Base-by-base conservation (phyloP, 2,113 vertebrate species). In the Tringa solitaria region DNA sequence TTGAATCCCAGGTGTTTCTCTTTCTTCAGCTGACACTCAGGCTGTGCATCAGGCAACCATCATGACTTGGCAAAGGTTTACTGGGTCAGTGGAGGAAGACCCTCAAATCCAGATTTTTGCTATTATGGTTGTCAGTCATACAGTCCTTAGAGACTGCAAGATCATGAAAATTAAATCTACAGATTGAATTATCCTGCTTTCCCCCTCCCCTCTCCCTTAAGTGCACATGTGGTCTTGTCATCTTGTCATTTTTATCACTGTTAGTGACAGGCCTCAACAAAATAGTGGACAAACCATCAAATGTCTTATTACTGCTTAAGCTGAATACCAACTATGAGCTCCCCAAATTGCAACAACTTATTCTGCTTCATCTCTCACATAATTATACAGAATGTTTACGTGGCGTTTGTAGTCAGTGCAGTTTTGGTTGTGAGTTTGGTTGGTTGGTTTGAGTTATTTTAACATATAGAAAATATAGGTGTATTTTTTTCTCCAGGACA, bases 1-100 rank as follows among this genome's bases (percentile, higher is more conserved):
- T 68, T 21, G 57, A 73, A 53, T 84, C 80, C 96, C 96, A 95
- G 94, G 95, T 96, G 96, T 95, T 95, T 96, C 86, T 94, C 45
- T 84, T 96, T 89, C 94, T 92, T 93, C 84, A 89, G 61, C 77
- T 96, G 90, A 92, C 96, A 91, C 84, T 92, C 70, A 46, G 45
- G 65, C 57, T 79, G 74, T 73, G 65, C 86, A 82, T 87, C 95
- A 95, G 91, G 89, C 87, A 96, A 65, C 91, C 63, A 94, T 96
- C 96, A 94, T 4, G 41, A 93, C 72, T 95, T 96, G 86, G 94
- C 91, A 89, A 69, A 95, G 50, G 45, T 72, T 96, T 94, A 16
- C 64, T 90, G 79, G 90, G 90, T 92, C 93, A 90, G 28, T 23
- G 67, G 83, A 93, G 81, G 84, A 96, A 94, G 96, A 94, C 60